A percentile compares a stretch with the other conserved stretches of the same genome.
These are phyloP conservation scores for Drosophila sechellia DNA, from an alignment of 1,140 invertebrate species.

Conservation along the genomic window DNA sequence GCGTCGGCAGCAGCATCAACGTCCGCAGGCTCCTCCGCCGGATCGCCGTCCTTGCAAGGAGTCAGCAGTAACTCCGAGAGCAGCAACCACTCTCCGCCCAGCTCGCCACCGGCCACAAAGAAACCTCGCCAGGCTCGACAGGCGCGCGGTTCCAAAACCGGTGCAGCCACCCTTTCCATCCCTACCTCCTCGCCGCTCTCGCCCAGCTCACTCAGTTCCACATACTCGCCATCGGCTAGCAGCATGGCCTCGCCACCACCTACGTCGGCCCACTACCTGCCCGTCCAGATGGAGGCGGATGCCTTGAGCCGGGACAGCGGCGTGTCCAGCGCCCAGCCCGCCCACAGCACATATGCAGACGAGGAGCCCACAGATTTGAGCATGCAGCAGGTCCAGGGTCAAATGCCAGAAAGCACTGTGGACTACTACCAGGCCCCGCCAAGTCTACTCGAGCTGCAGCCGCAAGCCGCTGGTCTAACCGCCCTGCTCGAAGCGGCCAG, in stretches of 20 bases:
- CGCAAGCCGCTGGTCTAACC: conserved; percentile 37
- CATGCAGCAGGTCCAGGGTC: conserved; percentile 56
- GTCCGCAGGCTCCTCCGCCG: conserved; percentile 31
- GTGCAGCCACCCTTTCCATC: neutral
- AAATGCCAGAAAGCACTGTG: conserved; percentile 4
- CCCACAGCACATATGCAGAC: conserved; percentile 45
- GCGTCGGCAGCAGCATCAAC: conserved; percentile 71
- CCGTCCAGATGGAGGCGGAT: conserved; percentile 50
- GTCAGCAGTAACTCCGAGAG: conserved; percentile 59
- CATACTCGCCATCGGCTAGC: conserved; percentile 59
- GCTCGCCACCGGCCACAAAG: conserved; percentile 79
- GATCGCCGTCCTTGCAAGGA: conserved; percentile 37
- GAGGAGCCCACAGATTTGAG: conserved; percentile 82
- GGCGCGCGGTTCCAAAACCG: conserved; percentile 37
- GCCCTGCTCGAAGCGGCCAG: conserved; percentile 85
- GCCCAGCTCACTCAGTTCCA: conserved; percentile 60
- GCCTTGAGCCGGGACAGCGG: conserved; percentile 75
- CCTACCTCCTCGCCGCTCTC: conserved; percentile 59
- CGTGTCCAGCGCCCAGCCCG: conserved; percentile 60
- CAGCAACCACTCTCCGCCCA: conserved; percentile 67
- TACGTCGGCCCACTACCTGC: conserved; percentile 33
- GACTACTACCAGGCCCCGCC: conserved; percentile 29
- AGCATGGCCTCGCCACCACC: conserved; percentile 62
- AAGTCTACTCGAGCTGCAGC: conserved; percentile 37
- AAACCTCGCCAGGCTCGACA: conserved; percentile 65